Evolutionary conservation across 2,113 vertebrate genomes (phyloP).

Genomic region (Rhipidura dahli): DNA sequence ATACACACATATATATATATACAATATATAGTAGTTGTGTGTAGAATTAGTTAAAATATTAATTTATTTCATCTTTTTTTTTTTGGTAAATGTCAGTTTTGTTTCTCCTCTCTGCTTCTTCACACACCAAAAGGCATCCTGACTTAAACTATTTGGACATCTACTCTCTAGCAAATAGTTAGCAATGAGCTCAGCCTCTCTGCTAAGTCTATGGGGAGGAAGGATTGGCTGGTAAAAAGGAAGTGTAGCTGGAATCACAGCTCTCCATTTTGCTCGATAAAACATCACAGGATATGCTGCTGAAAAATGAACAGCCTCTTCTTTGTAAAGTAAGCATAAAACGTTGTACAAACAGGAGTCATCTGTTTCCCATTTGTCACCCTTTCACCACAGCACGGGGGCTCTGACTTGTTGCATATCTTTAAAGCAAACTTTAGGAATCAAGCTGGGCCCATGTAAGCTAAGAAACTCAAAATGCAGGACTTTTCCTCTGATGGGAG

Average conservation of each 20-base stretch:
- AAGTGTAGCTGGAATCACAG: neutral
- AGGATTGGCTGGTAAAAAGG: neutral
- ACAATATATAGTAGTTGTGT: neutral
- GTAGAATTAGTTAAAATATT: neutral
- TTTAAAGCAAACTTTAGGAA: neutral
- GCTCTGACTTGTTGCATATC: neutral
- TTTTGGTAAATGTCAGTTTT: neutral
- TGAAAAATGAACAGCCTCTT: neutral
- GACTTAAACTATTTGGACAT: neutral
- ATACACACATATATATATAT: accelerated
- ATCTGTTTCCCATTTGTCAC: neutral
- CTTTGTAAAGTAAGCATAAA: neutral
- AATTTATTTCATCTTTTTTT: neutral
- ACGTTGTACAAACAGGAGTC: neutral
- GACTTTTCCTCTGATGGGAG: neutral
- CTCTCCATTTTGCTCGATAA: neutral
- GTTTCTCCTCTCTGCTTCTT: neutral
- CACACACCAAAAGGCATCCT: neutral
- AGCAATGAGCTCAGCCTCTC: neutral
- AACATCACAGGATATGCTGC: neutral
- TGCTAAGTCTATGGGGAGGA: neutral
- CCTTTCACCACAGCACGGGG: neutral
- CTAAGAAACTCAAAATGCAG: neutral
- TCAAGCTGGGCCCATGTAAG: neutral
- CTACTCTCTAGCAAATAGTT: neutral